Evolutionary conservation across 2,113 vertebrate genomes (phyloP).

Genomic region (Meles meles): DNA sequence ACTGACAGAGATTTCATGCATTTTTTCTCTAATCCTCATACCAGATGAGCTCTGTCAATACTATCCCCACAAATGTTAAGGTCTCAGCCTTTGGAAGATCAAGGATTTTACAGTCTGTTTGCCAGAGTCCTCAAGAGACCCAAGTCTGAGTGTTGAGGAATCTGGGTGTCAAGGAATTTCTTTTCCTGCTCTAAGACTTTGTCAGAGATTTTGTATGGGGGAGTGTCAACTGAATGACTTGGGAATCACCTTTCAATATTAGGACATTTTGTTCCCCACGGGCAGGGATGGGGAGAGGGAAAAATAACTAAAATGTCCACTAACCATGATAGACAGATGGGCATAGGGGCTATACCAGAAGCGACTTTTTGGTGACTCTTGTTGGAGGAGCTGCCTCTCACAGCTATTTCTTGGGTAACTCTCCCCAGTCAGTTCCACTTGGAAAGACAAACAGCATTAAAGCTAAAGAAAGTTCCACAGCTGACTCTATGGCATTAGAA

Average conservation of each 20-base stretch:
- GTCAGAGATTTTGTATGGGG: not conserved
- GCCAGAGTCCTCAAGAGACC: not conserved
- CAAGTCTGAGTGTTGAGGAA: not conserved
- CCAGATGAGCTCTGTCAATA: not conserved
- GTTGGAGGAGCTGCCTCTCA: not conserved
- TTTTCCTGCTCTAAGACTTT: not conserved
- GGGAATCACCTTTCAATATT: not conserved
- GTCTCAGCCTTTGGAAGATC: not conserved
- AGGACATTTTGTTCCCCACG: not conserved
- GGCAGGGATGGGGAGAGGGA: not conserved
- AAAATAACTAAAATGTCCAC: not conserved
- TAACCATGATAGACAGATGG: not conserved
- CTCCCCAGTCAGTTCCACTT: not conserved
- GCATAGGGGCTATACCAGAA: not conserved
- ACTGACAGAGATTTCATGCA: not conserved
- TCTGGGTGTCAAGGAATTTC: not conserved
- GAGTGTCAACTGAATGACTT: not conserved
- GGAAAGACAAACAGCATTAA: slow-evolving; percentile 67
- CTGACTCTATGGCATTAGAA: slow-evolving; percentile 25
- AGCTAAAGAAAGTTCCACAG: slow-evolving; percentile 40
- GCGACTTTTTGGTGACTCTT: not conserved
- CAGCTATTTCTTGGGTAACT: not conserved
- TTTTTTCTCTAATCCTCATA: not conserved
- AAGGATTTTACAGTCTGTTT: not conserved
- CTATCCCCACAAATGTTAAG: not conserved